Evolutionary conservation across 2,888 invertebrate species (phyloP).

Genomic region (Alcis repandata): DNA sequence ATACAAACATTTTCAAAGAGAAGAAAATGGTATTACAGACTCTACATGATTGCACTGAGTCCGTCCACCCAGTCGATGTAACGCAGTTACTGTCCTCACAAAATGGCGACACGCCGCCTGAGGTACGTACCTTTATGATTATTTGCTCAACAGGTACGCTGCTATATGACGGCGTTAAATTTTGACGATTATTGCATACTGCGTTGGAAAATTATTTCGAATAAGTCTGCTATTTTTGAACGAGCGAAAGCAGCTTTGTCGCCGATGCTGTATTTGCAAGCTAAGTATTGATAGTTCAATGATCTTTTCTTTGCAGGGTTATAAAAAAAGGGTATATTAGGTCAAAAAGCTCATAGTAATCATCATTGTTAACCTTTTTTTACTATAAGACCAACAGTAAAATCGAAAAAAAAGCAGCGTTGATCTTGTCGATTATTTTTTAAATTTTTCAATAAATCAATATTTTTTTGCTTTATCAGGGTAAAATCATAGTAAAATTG

Average conservation of each 20-base stretch:
- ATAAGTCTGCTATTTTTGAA: constrained; percentile 21
- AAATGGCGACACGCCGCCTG: constrained; percentile 42
- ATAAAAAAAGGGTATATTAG: no score
- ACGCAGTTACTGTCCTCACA: constrained; percentile 44
- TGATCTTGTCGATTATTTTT: no score
- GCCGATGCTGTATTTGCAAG: background rate
- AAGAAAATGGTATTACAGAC: no score
- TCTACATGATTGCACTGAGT: background rate
- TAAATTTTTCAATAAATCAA: no score
- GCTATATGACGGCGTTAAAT: constrained; percentile 40
- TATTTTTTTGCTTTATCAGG: no score
- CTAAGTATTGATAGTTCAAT: no score
- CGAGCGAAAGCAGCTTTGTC: background rate
- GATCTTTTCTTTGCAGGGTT: background rate
- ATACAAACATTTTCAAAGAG: no score
- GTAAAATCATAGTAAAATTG: no score
- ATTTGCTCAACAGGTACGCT: constrained; percentile 73
- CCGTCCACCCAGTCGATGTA: constrained; percentile 43
- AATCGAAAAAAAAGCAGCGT: no score
- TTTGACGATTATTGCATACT: constrained; percentile 45
- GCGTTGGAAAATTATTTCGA: constrained; percentile 33
- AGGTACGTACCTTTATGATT: constrained; percentile 67
- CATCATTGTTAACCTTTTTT: no score
- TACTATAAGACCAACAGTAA: no score
- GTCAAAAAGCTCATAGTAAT: no score